A percentile compares a stretch with the other conserved stretches of the same genome.
Conservation (phyloP, 2,888 invertebrate species). For the Callimorpha dominula region DNA sequence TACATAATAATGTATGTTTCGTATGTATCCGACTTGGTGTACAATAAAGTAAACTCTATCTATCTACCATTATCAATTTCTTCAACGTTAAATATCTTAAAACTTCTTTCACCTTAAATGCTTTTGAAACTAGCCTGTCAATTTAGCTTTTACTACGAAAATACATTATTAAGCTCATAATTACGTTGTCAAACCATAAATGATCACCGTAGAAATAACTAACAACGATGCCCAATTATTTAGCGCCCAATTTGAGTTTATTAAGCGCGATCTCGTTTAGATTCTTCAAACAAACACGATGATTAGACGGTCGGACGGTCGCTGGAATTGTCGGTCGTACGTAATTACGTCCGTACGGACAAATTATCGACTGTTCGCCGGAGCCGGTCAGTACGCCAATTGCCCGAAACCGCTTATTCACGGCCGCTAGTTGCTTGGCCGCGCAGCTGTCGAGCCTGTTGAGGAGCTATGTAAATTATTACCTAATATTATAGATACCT, state of each 20-base stretch:
- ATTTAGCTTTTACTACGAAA: constrained; percentile 7
- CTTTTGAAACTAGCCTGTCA: constrained; percentile 15
- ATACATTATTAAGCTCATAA: constrained; percentile 5
- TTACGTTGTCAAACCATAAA: constrained; percentile 9
- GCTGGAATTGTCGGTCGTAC: constrained; percentile 21
- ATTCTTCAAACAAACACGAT: constrained; percentile 59
- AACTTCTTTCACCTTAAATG: not conserved
- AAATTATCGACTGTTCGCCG: constrained; percentile 39
- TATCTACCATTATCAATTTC: not conserved
- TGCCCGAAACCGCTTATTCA: constrained; percentile 80
- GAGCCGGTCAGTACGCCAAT: constrained; percentile 55
- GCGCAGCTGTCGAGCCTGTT: constrained; percentile 65
- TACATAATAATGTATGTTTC: no score
- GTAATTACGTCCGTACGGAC: constrained; percentile 27
- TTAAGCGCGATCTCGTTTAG: constrained; percentile 52
- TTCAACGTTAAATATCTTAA: not conserved
- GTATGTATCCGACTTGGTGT: no score
- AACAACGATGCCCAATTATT: constrained; percentile 34
- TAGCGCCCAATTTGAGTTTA: constrained; percentile 35
- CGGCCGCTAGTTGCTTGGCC: constrained; percentile 80
- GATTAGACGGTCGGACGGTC: constrained; percentile 39
- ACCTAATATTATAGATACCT: not conserved
- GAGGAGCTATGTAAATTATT: constrained; percentile 10
- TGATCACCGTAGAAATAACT: constrained; percentile 13
- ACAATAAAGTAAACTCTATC: no score